Percentiles rank a stretch among this genome's conserved stretches.
Conservation (phyloP, 2,888 invertebrate genomes). For the Eueremaeus valkanovi region DNA sequence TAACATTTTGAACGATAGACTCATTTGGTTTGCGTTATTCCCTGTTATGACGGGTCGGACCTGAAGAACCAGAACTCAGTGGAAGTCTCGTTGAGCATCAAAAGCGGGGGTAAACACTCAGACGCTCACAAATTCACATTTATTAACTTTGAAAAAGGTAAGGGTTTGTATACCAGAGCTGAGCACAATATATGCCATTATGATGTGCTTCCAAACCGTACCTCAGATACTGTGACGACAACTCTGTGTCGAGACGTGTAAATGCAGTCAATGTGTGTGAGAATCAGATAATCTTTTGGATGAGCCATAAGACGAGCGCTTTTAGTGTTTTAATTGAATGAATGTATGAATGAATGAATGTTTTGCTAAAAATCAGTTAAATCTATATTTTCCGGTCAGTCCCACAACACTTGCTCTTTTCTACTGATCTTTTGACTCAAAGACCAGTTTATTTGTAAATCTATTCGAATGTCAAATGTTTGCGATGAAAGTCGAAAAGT, state of each 20-base stretch:
- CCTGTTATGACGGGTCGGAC: conserved; percentile 51
- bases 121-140: conserved; percentile 79
- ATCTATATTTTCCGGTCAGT: too few relatives aligned
- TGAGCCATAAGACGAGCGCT: too few relatives aligned
- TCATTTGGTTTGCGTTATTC: conserved; percentile 80
- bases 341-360: neutral
- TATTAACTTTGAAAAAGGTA: conserved; percentile 53
- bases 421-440: too few relatives aligned
- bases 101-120: conserved; percentile 78
- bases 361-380: neutral
- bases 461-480: too few relatives aligned
- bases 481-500: too few relatives aligned
- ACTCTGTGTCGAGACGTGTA: neutral
- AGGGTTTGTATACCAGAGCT: neutral
- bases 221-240: conserved; percentile 6
- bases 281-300: neutral
- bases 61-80: neutral
- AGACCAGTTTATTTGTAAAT: too few relatives aligned
- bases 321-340: too few relatives aligned
- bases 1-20: conserved; percentile 58
- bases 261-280: neutral
- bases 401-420: too few relatives aligned
- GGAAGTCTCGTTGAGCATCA: conserved; percentile 37
- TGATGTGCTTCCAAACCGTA: conserved; percentile 8
- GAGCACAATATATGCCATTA: neutral